These are phyloP conservation scores for Sycophila texana DNA, from an alignment of 2,888 invertebrate genomes.

Conservation along the genomic window DNA sequence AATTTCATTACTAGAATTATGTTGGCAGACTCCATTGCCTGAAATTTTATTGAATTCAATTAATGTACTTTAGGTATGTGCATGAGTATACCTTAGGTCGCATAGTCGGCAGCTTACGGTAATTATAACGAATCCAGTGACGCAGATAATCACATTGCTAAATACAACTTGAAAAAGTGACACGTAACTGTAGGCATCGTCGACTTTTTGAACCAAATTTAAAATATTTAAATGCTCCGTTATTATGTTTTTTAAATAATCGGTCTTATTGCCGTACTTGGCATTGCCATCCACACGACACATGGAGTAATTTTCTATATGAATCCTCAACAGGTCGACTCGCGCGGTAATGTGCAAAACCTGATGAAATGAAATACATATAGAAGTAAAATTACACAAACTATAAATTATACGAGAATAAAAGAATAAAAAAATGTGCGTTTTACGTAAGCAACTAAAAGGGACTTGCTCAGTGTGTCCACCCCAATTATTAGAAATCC, in stretches of 20 bases:
- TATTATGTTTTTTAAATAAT: not conserved
- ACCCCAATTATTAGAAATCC: constrained; percentile 7
- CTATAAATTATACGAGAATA: not conserved
- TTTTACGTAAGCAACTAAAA: constrained; percentile 20
- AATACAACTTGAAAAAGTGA: constrained; percentile 26
- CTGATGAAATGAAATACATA: not conserved
- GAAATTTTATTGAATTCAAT: not conserved
- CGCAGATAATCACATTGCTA: constrained; percentile 22
- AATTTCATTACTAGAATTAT: constrained; percentile 52
- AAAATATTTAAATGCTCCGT: constrained; percentile 21
- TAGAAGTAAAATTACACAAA: not conserved
- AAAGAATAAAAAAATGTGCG: not conserved
- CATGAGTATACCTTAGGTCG: too few relatives aligned
- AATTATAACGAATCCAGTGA: constrained; percentile 30
- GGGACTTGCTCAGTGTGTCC: constrained; percentile 13
- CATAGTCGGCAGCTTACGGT: not conserved
- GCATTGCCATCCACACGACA: not conserved
- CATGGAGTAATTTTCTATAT: constrained; percentile 10
- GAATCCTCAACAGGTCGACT: not conserved
- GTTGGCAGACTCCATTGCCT: constrained; percentile 53
- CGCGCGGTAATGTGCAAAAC: constrained; percentile 16
- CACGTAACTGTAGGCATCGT: constrained; percentile 20
- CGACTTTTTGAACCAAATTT: constrained; percentile 27
- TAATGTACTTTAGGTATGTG: too few relatives aligned
- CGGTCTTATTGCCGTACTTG: too few relatives aligned